phyloP scores from a whole-genome alignment of 2,797 vertebrate species.

The Megalops cyprinoides region DNA sequence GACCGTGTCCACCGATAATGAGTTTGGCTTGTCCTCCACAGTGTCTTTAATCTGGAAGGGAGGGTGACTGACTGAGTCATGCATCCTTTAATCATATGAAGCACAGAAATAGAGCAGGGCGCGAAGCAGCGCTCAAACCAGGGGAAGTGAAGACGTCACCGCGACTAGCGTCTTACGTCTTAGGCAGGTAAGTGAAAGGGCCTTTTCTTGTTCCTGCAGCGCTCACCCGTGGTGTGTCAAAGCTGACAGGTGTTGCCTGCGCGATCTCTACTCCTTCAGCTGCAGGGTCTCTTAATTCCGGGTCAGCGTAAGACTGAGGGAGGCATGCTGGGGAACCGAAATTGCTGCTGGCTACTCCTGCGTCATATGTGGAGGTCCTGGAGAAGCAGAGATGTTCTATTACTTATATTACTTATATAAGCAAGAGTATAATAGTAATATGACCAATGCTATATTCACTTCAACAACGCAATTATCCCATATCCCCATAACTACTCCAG shows the following conservation, averaged over 20 bases:
- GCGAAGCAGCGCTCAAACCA: neutral
- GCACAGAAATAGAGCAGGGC: neutral
- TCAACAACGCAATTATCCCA: no score
- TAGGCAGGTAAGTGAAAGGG: no score
- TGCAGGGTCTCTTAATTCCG: no score
- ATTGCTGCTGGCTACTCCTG: neutral
- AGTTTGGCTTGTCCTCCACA: neutral
- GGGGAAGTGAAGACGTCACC: no score
- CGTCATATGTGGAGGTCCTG: neutral
- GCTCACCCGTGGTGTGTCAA: neutral
- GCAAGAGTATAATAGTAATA: no score
- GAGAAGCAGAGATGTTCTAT: neutral
- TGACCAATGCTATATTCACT: no score
- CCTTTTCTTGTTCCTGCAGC: neutral
- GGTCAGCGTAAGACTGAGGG: no score
- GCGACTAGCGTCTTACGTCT: neutral
- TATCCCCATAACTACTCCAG: no score
- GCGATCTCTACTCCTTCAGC: neutral
- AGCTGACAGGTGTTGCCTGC: neutral
- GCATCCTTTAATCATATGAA: neutral
- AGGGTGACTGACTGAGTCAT: neutral
- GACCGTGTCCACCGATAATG: neutral
- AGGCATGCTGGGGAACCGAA: neutral
- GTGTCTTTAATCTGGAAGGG: neutral
- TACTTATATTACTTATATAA: no score